A percentile compares a stretch with the other conserved stretches of the same genome.
phyloP scores from a whole-genome alignment of 2,113 vertebrate genomes.

The mouse (Mus musculus) region DNA sequence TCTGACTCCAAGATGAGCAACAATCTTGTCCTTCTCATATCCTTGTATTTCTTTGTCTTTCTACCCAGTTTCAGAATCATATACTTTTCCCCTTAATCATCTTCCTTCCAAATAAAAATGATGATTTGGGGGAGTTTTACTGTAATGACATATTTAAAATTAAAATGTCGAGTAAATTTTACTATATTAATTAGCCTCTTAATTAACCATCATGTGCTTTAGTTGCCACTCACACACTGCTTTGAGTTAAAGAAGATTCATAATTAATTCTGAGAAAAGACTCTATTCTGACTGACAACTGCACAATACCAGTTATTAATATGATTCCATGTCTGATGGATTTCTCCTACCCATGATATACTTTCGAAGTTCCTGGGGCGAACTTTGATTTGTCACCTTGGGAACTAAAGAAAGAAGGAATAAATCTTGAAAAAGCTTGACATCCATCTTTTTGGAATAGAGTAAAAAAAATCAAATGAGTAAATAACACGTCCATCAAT shows the following conservation, averaged over 20 bases:
- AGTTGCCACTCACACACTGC: background rate
- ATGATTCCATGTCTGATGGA: conserved; percentile 51
- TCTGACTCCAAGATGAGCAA: background rate
- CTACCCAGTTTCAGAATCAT: background rate
- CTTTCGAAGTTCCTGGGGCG: conserved; percentile 75
- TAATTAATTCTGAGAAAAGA: conserved; percentile 67
- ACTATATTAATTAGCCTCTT: background rate
- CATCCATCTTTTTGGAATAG: conserved; percentile 75
- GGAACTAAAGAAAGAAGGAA: conserved; percentile 76
- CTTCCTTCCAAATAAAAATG: conserved; percentile 25
- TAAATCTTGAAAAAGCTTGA: conserved; percentile 76
- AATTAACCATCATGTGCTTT: background rate
- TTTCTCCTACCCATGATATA: conserved; percentile 70
- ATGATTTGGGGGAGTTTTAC: background rate
- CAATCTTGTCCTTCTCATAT: background rate
- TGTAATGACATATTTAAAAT: conserved; percentile 62
- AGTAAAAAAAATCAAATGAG: conserved; percentile 85
- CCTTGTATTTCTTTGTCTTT: background rate
- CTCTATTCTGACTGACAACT: conserved; percentile 67
- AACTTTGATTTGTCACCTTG: conserved; percentile 86
- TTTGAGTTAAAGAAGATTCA: conserved; percentile 43
- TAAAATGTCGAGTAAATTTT: conserved; percentile 53
- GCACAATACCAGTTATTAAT: conserved; percentile 67
- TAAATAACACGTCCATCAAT: conserved; percentile 87
- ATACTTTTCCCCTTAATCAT: background rate